Conservation (phyloP, 2,113 vertebrate species). For the Sorex araneus region DNA sequence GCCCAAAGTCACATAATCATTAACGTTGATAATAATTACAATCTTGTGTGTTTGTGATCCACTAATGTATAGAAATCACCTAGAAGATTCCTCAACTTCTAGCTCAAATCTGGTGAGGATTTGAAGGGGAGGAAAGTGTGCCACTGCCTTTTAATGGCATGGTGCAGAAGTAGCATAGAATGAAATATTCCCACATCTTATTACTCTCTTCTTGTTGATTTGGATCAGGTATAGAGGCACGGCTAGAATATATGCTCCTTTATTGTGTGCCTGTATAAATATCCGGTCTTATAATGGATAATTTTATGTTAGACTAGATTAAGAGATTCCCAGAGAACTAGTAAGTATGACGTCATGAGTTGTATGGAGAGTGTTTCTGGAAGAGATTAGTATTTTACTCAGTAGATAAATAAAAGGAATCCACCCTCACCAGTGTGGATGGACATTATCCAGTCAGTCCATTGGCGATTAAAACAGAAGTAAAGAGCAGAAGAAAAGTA, state of each 20-base stretch:
- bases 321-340: not conserved
- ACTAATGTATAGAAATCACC: rapidly evolving
- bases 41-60: not conserved
- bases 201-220: not conserved
- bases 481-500: not conserved
- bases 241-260: not conserved
- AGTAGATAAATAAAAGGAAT: no score
- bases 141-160: not conserved
- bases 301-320: not conserved
- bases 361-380: not conserved
- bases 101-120: not conserved
- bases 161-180: rapidly evolving
- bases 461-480: not conserved
- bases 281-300: not conserved
- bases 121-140: not conserved
- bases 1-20: not conserved
- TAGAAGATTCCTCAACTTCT: not conserved
- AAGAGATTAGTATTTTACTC: not conserved
- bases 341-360: not conserved
- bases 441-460: no score
- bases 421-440: not conserved
- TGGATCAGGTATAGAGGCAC: not conserved
- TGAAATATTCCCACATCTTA: rapidly evolving
- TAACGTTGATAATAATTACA: not conserved
- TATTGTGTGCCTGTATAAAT: not conserved